Base-by-base conservation (phyloP, 2,888 invertebrate genomes). In the Drosophila mayaguana region DNA sequence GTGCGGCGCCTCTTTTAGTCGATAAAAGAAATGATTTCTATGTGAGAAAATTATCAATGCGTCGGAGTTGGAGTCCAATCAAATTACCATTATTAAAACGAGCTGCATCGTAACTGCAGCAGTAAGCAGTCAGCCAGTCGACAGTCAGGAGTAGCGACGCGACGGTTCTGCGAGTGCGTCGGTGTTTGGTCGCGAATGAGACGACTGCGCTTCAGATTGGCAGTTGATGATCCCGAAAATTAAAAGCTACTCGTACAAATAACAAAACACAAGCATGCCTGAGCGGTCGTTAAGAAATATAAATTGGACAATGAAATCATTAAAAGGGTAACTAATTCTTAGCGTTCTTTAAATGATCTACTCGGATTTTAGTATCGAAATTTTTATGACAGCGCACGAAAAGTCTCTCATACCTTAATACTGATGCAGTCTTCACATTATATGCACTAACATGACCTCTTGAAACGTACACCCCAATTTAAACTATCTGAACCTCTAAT, bases 281-380 rank as follows among this genome's bases (percentile, higher is more conserved):
- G 64, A 71, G 75, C 78, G 87, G 84, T 90, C 86, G 90, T 91
- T 90, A 90, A 85, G 72, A 83, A 78, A 81, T 81, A 91, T 91
- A 91, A 91, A 91, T 87, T 90, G 89, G 86, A 88, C 90, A 91
- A 92, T 91, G 87, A 91, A 91, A 91, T 90, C 86, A 91, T 92
- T 92, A 91, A 90, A 73, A 34, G 43, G 75, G 46, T 73, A 82
- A 72, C 75, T 90, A 83, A 88, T 83, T 82, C 67, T 80, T 71
- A 65, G 68, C 56, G 68, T 55, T 75, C 32, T 63, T 84, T 75
- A 81, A 81, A 81, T 76, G 75, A 65, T 66, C 68, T 50, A 60
- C 71, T 65, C 63, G 40, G 53, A 67, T 80, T 72, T 84, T 76
- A 57, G 68, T 67, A 69, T 55, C 69, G 28, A 71, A 76, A 70